Base-by-base conservation (phyloP, 1,140 invertebrate species). In the Drosophila malerkotliana region DNA sequence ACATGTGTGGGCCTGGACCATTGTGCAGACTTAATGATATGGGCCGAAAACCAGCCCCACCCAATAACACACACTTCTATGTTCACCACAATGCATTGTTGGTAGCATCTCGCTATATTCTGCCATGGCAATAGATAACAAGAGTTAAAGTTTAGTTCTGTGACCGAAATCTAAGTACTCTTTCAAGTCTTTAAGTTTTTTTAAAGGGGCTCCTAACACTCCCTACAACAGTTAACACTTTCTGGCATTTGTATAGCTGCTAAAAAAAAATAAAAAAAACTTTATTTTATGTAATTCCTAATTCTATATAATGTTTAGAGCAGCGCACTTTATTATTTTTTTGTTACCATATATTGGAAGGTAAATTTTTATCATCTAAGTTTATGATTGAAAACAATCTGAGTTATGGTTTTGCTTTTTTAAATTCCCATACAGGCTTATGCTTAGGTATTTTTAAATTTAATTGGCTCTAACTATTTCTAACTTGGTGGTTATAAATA, bases 21-120 rank as follows among this genome's bases (percentile, higher is more conserved):
- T 81, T 77, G 68, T 69, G 78, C 79, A 73, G 73, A 64, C 78
- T 62, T 81, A 81, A 81, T 81, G 78, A 81, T 81, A 81, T 81
- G 68, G 68, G 73, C 79, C 60, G 48, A 57, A 68, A 45, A 72
- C 39, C 28, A 67, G 47, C 47, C 67, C 58, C 47, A 45, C 48
- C 53, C 54, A 41, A 53, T 37, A 21, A 37, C 1, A 18, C n/a
- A 14, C 41, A 44, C 39, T 14, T 0, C 4, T 41, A 45, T 41
- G 18, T 39, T 74, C 49, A 69, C 60, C 77, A 79, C 71, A 79
- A 61, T 57, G 77, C 59, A 79, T 79, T 79, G 77, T 75, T 28
- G 52, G 52, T n/a, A 48, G 58, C 68, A 77, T 77, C 78, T 77
- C 78, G 67, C 76, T 80, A 77, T 81, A 73, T 81, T 67, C 67